phyloP scores from a whole-genome alignment of 2,113 vertebrate genomes.

The Steatornis caripensis region DNA sequence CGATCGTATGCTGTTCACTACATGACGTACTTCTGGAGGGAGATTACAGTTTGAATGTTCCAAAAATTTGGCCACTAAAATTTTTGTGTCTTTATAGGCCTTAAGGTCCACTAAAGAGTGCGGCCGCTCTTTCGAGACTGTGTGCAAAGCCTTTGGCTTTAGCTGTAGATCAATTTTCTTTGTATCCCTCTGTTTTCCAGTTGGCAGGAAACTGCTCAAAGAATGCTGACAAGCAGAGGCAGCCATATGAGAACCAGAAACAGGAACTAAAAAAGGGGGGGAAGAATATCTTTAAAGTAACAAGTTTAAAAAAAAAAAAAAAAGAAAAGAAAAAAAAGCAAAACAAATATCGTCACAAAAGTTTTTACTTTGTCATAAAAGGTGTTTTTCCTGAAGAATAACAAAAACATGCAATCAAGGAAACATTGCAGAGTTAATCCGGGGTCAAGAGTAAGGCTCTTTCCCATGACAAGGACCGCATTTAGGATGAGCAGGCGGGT shows the following conservation, averaged over 20 bases:
- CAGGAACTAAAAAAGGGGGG: slow-evolving; percentile 65
- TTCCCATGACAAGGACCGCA: not conserved
- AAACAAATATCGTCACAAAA: not conserved
- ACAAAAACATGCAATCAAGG: not conserved
- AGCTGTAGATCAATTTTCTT: slow-evolving; percentile 69
- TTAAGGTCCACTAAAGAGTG: slow-evolving; percentile 88
- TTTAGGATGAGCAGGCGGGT: not conserved
- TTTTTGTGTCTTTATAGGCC: slow-evolving; percentile 90
- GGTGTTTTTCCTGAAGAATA: not conserved
- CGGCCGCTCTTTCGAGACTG: slow-evolving; percentile 75
- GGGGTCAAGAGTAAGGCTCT: not conserved
- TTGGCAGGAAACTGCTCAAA: slow-evolving; percentile 54
- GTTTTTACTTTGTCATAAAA: not conserved
- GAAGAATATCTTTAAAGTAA: slow-evolving; percentile 46
- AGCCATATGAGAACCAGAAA: slow-evolving; percentile 58
- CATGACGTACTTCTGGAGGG: slow-evolving; percentile 87
- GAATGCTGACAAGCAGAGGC: slow-evolving; percentile 62
- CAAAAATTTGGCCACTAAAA: slow-evolving; percentile 93
- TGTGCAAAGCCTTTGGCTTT: slow-evolving; percentile 74
- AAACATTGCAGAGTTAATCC: not conserved
- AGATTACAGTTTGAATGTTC: slow-evolving; percentile 89
- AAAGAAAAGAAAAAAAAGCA: not conserved
- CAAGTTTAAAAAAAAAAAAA: not conserved
- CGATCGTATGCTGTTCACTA: slow-evolving; percentile 86
- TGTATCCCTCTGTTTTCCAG: slow-evolving; percentile 70